These are phyloP conservation scores for Periophthalmus modestus DNA, from an alignment of 2,113 vertebrate species.

Conservation along the genomic window DNA sequence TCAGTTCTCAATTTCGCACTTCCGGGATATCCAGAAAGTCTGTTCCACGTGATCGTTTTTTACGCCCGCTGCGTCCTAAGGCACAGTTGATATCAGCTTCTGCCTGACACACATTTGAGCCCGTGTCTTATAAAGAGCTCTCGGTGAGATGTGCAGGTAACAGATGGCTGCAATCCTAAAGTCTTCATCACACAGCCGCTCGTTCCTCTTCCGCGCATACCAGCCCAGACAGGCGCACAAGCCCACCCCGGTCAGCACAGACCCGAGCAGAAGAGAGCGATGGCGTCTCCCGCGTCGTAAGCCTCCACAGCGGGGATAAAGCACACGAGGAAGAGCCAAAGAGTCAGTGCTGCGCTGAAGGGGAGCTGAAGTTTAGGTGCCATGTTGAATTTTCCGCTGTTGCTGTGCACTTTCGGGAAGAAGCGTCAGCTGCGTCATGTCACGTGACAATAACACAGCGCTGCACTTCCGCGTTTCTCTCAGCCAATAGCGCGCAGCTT, in stretches of 20 bases:
- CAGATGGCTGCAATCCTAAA: not conserved
- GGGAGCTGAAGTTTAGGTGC: constrained; percentile 47
- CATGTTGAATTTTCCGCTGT: constrained; percentile 74
- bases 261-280: constrained; percentile 85
- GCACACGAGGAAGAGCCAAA: constrained; percentile 69
- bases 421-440: constrained; percentile 46
- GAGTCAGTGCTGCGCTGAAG: constrained; percentile 35
- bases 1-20: constrained; percentile 32
- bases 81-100: constrained; percentile 35
- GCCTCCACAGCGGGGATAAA: constrained; percentile 81
- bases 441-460: constrained; percentile 40
- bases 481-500: constrained; percentile 59
- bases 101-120: not conserved
- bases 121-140: not conserved
- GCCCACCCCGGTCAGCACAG: constrained; percentile 79
- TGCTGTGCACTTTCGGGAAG: constrained; percentile 46
- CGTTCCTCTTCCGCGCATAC: constrained; percentile 86
- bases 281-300: constrained; percentile 85
- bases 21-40: constrained; percentile 32
- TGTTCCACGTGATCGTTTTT: constrained; percentile 15
- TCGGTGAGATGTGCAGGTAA: not conserved
- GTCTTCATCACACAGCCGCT: constrained; percentile 73
- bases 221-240: constrained; percentile 89
- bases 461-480: constrained; percentile 54
- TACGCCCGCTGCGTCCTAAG: not conserved